Percentiles rank a stretch among this genome's conserved stretches.
These are phyloP conservation scores for Eunapius fragilis DNA, from an alignment of 37 sponge, comb jelly and placozoan genomes.

Conservation along the genomic window DNA sequence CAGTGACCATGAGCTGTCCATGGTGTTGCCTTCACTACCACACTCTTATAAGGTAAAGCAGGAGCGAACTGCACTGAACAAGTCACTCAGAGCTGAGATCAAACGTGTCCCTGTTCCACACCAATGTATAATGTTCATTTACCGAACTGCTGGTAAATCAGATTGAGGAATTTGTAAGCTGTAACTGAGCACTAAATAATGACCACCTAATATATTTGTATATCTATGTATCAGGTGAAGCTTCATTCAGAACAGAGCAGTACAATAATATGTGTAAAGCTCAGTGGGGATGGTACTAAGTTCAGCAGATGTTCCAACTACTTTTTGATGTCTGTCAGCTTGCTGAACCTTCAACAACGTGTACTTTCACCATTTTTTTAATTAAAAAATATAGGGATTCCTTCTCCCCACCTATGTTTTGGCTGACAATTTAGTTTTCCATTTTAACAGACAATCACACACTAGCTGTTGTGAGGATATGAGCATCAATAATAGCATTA, in stretches of 20 bases:
- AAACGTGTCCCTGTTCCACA: neutral
- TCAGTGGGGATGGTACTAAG: neutral
- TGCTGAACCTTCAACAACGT: neutral
- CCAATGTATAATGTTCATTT: neutral
- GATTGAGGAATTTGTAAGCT: neutral
- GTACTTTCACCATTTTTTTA: neutral
- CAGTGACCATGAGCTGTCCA: constrained; percentile 1
- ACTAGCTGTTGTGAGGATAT: neutral
- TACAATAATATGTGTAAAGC: neutral
- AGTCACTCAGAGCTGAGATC: constrained; percentile 53
- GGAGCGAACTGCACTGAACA: constrained; percentile 54
- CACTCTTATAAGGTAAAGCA: too few relatives aligned
- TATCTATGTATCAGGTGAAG: neutral
- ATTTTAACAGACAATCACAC: neutral
- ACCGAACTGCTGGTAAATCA: neutral
- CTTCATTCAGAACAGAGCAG: neutral
- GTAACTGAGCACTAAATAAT: neutral
- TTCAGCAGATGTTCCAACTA: neutral
- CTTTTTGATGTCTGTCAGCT: neutral
- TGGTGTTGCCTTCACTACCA: neutral
- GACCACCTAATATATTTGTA: neutral
- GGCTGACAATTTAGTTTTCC: too few relatives aligned
- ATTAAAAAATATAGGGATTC: neutral
- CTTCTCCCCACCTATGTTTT: too few relatives aligned
- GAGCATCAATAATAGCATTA: neutral